Conservation (phyloP, 64 coral and sea anemone species). For the Anthopleura sola region DNA sequence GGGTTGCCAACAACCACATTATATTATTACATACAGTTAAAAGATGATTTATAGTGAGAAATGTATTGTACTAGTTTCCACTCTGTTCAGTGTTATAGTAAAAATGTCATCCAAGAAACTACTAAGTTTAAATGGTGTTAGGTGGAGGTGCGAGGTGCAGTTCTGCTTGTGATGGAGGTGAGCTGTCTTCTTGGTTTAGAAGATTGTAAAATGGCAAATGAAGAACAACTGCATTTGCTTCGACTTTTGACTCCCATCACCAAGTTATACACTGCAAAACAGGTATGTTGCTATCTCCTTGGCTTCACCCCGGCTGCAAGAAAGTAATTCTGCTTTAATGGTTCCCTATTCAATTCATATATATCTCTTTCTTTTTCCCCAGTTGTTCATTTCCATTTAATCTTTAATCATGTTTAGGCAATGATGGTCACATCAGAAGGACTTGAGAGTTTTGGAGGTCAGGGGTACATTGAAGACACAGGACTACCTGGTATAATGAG, state of each 20-base stretch:
- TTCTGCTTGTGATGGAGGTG: constrained; percentile 74
- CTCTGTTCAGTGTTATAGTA: no score
- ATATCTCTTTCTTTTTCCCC: no score
- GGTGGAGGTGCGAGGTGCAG: constrained; percentile 76
- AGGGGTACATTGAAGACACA: constrained; percentile 96
- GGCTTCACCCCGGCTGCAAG: no score
- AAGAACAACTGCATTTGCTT: constrained; percentile 52
- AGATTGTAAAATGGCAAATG: constrained; percentile 66
- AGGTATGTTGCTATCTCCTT: constrained; percentile 23
- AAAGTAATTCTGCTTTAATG: no score
- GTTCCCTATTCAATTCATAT: not conserved
- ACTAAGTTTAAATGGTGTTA: not conserved
- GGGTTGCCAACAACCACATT: no score
- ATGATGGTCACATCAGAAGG: constrained; percentile 87
- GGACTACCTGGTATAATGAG: constrained; percentile 80
- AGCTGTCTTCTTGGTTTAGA: constrained; percentile 69
- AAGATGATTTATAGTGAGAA: no score
- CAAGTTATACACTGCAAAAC: constrained; percentile 95
- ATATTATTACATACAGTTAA: no score
- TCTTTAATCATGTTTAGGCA: constrained; percentile 31
- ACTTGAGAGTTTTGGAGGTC: constrained; percentile 92
- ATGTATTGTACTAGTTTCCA: no score
- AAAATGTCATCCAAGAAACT: no score
- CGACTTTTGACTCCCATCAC: constrained; percentile 82
- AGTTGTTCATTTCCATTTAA: no score